Evolutionary conservation across 2,113 vertebrate genomes (phyloP).

Genomic region (pig (Sus scrofa)): DNA sequence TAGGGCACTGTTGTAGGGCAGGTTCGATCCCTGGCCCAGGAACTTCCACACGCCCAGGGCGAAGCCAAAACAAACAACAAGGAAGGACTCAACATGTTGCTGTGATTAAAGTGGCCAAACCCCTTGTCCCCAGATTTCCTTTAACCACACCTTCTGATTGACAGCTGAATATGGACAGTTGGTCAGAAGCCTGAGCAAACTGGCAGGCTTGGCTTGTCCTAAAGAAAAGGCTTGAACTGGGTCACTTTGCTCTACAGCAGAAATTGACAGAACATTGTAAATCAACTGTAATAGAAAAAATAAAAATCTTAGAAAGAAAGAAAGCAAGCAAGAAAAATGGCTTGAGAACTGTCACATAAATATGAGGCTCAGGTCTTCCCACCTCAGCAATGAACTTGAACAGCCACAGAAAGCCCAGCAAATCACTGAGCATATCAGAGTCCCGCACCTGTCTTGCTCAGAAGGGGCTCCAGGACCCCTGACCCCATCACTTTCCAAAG

Average conservation of each 20-base stretch:
- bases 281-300: too few species aligned
- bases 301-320: too few species aligned
- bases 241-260: too few species aligned
- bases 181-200: not conserved
- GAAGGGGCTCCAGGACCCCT: not conserved
- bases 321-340: not conserved
- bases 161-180: not conserved
- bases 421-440: not conserved
- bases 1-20: too few species aligned
- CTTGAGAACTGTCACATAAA: not conserved
- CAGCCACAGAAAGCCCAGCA: not conserved
- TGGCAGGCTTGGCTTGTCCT: not conserved
- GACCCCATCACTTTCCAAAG: not conserved
- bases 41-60: too few species aligned
- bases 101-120: constrained; percentile 21
- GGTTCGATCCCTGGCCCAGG: too few species aligned
- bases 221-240: not conserved
- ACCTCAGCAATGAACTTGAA: not conserved
- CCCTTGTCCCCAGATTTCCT: not conserved
- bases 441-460: not conserved
- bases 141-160: constrained; percentile 2
- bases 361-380: not conserved
- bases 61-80: too few species aligned
- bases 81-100: not conserved
- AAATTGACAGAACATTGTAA: too few species aligned